phyloP scores from a whole-genome alignment of 2,888 invertebrate species.

The Apodemia mormo region DNA sequence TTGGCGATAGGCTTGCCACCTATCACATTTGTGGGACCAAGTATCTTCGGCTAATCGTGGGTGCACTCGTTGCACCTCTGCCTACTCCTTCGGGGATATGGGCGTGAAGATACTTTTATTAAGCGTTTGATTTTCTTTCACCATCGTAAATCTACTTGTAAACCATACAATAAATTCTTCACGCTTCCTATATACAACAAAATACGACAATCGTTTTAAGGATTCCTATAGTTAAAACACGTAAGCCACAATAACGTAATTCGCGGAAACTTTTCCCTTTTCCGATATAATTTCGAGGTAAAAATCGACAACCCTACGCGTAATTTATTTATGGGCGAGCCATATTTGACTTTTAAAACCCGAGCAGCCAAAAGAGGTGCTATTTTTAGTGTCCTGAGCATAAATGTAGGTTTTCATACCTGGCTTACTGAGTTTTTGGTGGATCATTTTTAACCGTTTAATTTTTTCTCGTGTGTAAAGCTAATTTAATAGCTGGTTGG shows the following conservation, averaged over 20 bases:
- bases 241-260: neutral
- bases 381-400: conserved; percentile 7
- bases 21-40: no score
- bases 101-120: no score
- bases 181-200: neutral
- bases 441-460: neutral
- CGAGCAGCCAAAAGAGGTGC: conserved; percentile 3
- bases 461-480: no score
- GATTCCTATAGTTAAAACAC: neutral
- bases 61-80: no score
- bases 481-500: no score
- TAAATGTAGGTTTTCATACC: neutral
- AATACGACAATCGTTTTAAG: neutral
- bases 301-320: conserved; percentile 2
- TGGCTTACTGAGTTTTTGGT: neutral
- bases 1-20: no score
- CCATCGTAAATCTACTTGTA: no score
- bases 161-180: no score
- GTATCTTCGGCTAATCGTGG: no score
- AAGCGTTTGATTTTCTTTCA: no score
- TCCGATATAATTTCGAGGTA: neutral
- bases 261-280: neutral
- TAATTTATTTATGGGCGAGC: conserved; percentile 14
- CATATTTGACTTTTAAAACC: conserved; percentile 18
- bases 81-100: no score